These are phyloP conservation scores for Ancistrus triradiatus DNA, from an alignment of 2,113 vertebrate species.

Conservation along the genomic window DNA sequence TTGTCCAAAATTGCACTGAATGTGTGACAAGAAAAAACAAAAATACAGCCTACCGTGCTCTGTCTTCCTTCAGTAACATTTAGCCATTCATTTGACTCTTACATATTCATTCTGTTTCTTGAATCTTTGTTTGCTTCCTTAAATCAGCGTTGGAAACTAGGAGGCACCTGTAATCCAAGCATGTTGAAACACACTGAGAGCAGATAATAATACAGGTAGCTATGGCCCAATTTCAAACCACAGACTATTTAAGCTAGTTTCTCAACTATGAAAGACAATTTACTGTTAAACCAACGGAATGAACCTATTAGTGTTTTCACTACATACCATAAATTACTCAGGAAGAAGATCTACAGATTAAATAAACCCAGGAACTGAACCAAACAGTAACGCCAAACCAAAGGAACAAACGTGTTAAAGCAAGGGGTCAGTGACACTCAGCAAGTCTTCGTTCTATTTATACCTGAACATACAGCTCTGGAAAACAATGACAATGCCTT, in stretches of 20 bases:
- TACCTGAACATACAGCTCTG: too few relatives aligned
- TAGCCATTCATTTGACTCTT: too few relatives aligned
- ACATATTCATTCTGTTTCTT: too few relatives aligned
- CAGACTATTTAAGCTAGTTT: constrained; percentile 1
- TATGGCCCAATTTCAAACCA: background rate
- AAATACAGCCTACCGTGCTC: constrained; percentile 36
- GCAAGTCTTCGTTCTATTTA: too few relatives aligned
- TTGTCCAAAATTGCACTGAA: background rate
- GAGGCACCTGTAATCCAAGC: background rate
- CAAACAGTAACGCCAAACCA: constrained; percentile 39
- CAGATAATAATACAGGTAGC: background rate
- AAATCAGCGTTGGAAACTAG: background rate
- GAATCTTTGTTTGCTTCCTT: background rate
- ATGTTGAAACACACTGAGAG: background rate
- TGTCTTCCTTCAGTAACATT: constrained; percentile 72
- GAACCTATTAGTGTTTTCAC: constrained; percentile 72
- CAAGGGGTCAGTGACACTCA: too few relatives aligned
- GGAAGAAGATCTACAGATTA: constrained; percentile 55
- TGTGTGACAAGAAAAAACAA: background rate
- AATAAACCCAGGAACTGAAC: constrained; percentile 37
- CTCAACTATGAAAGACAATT: background rate
- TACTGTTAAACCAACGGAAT: constrained; percentile 46
- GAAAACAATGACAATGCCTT: too few relatives aligned
- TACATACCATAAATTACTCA: constrained; percentile 63
- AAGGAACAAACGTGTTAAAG: constrained; percentile 19